Evolutionary conservation across 2,888 invertebrate species (phyloP), one percentile per base, ranked within the genome.

Genomic region (Malthinus flaveolus): DNA sequence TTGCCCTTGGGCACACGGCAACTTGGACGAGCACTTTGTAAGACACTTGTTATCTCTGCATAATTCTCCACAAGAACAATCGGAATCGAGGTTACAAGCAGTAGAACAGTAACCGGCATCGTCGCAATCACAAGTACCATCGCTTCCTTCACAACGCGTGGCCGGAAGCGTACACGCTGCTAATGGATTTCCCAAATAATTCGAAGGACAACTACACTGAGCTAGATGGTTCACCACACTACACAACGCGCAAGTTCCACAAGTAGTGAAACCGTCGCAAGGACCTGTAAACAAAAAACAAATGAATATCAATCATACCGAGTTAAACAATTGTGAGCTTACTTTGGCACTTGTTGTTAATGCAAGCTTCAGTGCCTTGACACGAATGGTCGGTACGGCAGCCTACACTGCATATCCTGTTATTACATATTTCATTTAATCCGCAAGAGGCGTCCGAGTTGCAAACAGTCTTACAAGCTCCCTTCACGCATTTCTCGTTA

Each of bases 351-450:
- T 91, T 87, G 69, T 90, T 90, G 71, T 88, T 87, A 39, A 93
- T 81, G 74, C 95, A 95, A 9, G 93, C 88, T 76, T 92, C 85
- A 59, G 88, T 83, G 60, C 80, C 82, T 7, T 86, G 82, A 73
- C 95, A 95, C 9, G 88, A 85, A 42, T 87, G 86, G 73, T 95
- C 94, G 71, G 88, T 91, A 59, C 94, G 85, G 73, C 95, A 95
- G 44, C 95, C 95, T 69, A 88, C 85, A 73, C 91, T 87, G 74
- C 95, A 95, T 63, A 94, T 83, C 68, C 93, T 84, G 70, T 90
- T 91, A 75, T 91, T 90, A 72, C 95, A 95, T 68, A 95, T 93
- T 77, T 93, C 91, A 65, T 90, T 88, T 9, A 84, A 81, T 12
- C 85, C 85, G 72, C 95, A 95, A 59, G 89, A 87, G 9, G 87